Evolutionary conservation across 2,113 vertebrate genomes (phyloP).

Genomic region (Macaca nemestrina): DNA sequence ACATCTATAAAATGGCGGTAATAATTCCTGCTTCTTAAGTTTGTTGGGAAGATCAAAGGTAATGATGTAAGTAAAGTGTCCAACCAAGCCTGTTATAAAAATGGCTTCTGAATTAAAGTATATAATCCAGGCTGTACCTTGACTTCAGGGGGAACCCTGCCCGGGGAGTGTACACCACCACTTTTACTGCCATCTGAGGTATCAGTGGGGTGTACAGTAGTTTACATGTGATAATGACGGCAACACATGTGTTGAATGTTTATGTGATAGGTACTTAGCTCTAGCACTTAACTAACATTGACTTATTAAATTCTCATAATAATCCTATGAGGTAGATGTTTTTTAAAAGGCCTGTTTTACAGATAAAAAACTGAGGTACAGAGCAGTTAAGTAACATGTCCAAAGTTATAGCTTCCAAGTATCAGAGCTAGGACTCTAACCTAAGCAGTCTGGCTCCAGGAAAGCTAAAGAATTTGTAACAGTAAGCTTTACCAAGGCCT

Average conservation of each 20-base stretch:
- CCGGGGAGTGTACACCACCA: not conserved
- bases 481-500: not conserved
- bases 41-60: conserved; percentile 41
- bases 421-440: not conserved
- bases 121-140: not conserved
- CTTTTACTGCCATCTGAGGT: not conserved
- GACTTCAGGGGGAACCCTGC: not conserved
- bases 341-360: not conserved
- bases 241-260: not conserved
- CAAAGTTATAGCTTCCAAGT: not conserved
- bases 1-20: not conserved
- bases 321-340: not conserved
- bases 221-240: not conserved
- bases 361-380: not conserved
- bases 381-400: not conserved
- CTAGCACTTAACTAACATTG: not conserved
- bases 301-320: not conserved
- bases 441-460: not conserved
- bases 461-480: not conserved
- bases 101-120: not conserved
- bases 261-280: not conserved
- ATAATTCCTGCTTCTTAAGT: not conserved
- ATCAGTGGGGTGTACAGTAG: too few species aligned
- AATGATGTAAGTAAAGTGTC: not conserved
- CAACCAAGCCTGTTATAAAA: not conserved